These are phyloP conservation scores for Deroptyus accipitrinus DNA, from an alignment of 2,113 vertebrate genomes.

Conservation along the genomic window DNA sequence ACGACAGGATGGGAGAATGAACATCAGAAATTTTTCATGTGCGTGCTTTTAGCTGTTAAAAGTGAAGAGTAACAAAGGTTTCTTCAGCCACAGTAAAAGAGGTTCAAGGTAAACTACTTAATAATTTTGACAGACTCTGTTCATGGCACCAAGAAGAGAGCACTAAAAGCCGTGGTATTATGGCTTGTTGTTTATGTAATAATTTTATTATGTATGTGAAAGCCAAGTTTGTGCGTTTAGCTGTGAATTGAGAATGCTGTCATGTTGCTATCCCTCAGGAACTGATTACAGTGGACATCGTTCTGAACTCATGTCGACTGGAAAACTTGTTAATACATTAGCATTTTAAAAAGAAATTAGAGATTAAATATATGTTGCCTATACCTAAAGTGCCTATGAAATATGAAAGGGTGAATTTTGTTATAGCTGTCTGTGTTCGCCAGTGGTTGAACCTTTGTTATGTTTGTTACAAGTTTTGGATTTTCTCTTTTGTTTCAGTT, in stretches of 20 bases:
- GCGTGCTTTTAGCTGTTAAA: background rate
- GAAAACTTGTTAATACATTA: background rate
- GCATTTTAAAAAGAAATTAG: background rate
- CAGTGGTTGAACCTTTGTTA: background rate
- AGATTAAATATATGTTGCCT: background rate
- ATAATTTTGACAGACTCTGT: background rate
- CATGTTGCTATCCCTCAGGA: background rate
- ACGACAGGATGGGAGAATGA: accelerated
- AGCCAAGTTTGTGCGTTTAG: background rate
- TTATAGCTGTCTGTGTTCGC: background rate
- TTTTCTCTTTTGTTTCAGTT: background rate
- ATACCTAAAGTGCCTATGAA: background rate
- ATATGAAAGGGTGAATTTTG: background rate
- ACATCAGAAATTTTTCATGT: background rate
- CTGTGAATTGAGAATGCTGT: background rate
- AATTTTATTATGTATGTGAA: background rate
- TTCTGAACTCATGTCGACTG: background rate
- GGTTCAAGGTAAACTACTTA: background rate
- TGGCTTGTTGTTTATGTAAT: background rate
- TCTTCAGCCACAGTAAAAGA: background rate
- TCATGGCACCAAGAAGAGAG: background rate
- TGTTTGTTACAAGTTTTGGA: background rate
- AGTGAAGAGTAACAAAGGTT: background rate
- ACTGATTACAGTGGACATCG: background rate
- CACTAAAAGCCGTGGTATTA: background rate